Evolutionary conservation across 2,797 vertebrate species (phyloP).

Genomic region (Syngnathus rostellatus): DNA sequence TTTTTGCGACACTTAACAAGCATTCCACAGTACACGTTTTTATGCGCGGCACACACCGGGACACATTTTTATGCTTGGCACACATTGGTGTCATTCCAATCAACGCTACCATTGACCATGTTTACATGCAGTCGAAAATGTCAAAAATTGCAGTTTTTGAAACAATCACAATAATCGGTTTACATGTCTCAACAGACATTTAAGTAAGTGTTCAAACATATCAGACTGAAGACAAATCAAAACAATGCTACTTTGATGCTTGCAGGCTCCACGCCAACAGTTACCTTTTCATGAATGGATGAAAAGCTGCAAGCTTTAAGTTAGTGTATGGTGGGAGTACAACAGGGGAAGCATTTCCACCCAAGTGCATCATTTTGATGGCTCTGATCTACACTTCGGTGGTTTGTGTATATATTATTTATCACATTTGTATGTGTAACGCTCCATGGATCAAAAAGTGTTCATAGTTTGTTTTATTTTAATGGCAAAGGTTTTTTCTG

Average conservation of each 20-base stretch:
- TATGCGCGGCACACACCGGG: conserved; percentile 22
- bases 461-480: conserved; percentile 37
- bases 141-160: no score
- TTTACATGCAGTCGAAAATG: no score
- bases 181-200: background rate
- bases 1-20: background rate
- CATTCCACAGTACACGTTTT: background rate
- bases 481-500: conserved; percentile 39
- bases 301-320: conserved; percentile 22
- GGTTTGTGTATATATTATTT: conserved; percentile 39
- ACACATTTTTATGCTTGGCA: conserved; percentile 14
- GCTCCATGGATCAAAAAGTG: conserved; percentile 19
- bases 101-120: conserved; percentile 17
- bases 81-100: conserved; percentile 49
- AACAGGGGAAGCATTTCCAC: conserved; percentile 24
- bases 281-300: conserved; percentile 21
- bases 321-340: background rate
- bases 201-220: background rate
- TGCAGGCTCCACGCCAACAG: background rate
- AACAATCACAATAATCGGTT: background rate
- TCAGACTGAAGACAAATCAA: background rate
- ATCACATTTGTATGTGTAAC: conserved; percentile 30
- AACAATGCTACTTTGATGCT: background rate
- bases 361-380: conserved; percentile 41
- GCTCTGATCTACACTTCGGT: conserved; percentile 34